Percentiles rank a stretch among this genome's conserved stretches.
These are phyloP conservation scores for Synchiropus splendidus DNA, from an alignment of 2,113 vertebrate genomes.

Conservation along the genomic window DNA sequence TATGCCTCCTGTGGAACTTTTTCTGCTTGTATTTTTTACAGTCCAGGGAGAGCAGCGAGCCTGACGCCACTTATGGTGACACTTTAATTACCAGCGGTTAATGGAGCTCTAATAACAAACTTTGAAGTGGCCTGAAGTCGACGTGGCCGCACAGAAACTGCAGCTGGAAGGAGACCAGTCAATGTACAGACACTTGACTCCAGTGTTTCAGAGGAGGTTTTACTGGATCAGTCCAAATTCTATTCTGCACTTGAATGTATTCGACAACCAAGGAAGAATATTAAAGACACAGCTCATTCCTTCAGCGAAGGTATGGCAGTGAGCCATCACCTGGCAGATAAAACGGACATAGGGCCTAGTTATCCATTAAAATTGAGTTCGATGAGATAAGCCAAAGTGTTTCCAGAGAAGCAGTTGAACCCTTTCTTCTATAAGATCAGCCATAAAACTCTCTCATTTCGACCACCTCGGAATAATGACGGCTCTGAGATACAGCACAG, in stretches of 20 bases:
- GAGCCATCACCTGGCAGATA: too few relatives aligned
- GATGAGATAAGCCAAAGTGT: constrained; percentile 16
- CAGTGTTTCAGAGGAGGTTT: too few relatives aligned
- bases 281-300: too few relatives aligned
- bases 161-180: constrained; percentile 11
- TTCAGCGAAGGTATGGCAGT: too few relatives aligned
- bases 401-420: too few relatives aligned
- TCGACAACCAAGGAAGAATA: too few relatives aligned
- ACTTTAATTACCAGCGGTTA: constrained; percentile 52
- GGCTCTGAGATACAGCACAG: constrained; percentile 21
- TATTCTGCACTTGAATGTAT: too few relatives aligned
- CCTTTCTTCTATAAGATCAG: constrained; percentile 35
- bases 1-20: constrained; percentile 17
- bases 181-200: background rate
- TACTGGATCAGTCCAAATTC: too few relatives aligned
- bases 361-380: too few relatives aligned
- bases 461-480: constrained; percentile 44
- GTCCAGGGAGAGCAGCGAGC: constrained; percentile 23
- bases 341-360: too few relatives aligned
- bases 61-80: constrained; percentile 39
- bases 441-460: constrained; percentile 43
- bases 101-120: constrained; percentile 40
- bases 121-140: constrained; percentile 43
- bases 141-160: constrained; percentile 15
- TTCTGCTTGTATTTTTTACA: constrained; percentile 17